Conservation (phyloP, 2,113 vertebrate species). For the Daphoenositta chrysoptera region DNA sequence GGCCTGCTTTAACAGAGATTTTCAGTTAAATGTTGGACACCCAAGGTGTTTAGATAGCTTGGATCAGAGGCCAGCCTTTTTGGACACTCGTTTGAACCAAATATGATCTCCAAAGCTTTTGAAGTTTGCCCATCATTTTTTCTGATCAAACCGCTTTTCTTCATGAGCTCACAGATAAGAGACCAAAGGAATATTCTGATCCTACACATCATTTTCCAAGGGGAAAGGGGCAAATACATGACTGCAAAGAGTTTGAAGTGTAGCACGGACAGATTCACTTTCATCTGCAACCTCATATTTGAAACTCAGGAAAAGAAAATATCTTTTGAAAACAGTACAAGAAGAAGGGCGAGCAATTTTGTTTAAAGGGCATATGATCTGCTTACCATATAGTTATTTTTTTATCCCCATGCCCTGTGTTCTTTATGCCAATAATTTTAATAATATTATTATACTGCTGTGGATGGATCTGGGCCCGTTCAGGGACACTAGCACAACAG, state of each 20-base stretch:
- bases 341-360: background rate
- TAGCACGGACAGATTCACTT: background rate
- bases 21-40: slow-evolving; percentile 30
- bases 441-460: slow-evolving; percentile 47
- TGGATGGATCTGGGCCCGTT: background rate
- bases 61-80: background rate
- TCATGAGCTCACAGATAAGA: slow-evolving; percentile 39
- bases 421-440: slow-evolving; percentile 41
- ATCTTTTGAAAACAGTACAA: background rate
- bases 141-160: slow-evolving; percentile 39
- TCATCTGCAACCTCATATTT: background rate
- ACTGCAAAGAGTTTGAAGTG: background rate
- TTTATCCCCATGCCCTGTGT: background rate
- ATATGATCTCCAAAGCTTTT: slow-evolving; percentile 21
- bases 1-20: background rate
- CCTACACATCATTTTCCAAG: background rate
- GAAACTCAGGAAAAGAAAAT: background rate
- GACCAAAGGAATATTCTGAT: background rate
- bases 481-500: slow-evolving; percentile 35
- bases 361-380: background rate
- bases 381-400: background rate
- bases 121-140: slow-evolving; percentile 12
- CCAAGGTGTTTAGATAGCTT: slow-evolving; percentile 26
- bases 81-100: slow-evolving; percentile 21
- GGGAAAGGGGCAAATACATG: background rate